Base-by-base conservation (phyloP, 2,113 vertebrate genomes). In the Rhea pennata region DNA sequence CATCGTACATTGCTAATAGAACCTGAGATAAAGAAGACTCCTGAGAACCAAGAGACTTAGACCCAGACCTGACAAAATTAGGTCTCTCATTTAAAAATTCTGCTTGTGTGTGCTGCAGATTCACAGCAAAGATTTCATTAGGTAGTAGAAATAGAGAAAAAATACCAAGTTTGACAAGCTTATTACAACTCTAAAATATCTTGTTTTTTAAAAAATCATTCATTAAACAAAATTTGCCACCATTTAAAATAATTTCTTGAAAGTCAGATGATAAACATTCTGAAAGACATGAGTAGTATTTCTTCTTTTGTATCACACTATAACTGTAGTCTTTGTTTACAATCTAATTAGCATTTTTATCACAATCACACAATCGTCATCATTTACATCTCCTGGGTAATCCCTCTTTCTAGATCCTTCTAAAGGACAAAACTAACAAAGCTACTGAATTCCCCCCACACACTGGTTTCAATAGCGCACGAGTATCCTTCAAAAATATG, bases 61-160 rank as follows among this genome's bases (percentile, higher is more conserved):
- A 90, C 39, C 67, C 85, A 84, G 58, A 79, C 58, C 20, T 93
- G 29, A 53, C 48, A 95, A 95, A 96, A 87, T 89, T 93, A 94
- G 39, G 48, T 91, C 31, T 96, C 64, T 42, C 33, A 90, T 79
- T 90, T 71, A 93, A 96, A 94, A 95, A 77, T 91, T 93, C 84
- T 94, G 17, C 78, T 86, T 93, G 29, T 88, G 13, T 65, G 61
- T 40, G 40, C 46, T 71, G 27, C 66, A 79, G 13, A 11, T 48
- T 66, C 54, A 65, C 84, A 85, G 26, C 20, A 42, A 83, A 74
- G 65, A 84, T 62, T 79, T 87, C 53, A 93, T 94, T 54, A 90
- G 79, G 13, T 44, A 80, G 17, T 33, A 92, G 90, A 84, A 75
- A 66, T 31, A 54, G 39, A 75, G 22, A 74, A 83, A 83, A 79